Conservation (phyloP, 2,113 vertebrate species). For the Myotis lucifugus region DNA sequence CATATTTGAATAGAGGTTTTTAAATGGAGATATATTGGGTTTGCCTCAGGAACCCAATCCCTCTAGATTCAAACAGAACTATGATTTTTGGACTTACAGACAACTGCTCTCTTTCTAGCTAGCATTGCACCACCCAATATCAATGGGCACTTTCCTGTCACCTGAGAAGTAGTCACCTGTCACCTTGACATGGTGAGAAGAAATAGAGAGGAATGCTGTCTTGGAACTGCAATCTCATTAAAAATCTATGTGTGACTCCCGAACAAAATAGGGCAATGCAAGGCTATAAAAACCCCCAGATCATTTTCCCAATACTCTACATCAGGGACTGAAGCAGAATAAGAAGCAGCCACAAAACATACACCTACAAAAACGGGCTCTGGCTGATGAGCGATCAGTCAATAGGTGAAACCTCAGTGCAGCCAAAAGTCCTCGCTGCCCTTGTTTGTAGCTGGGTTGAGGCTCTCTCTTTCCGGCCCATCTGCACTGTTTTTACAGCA, state of each 20-base stretch:
- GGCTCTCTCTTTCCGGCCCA: conserved; percentile 67
- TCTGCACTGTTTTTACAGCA: conserved; percentile 79
- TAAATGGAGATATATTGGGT: not conserved
- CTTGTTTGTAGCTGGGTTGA: not conserved
- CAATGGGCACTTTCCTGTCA: not conserved
- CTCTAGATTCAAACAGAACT: not conserved
- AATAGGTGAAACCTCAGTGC: conserved; percentile 59
- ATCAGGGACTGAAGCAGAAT: conserved; percentile 52
- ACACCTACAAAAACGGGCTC: not conserved
- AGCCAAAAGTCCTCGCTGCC: conserved; percentile 59
- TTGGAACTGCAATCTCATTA: not conserved
- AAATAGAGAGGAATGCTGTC: not conserved
- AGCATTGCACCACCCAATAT: not conserved
- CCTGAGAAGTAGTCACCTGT: not conserved
- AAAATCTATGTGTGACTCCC: conserved; percentile 21
- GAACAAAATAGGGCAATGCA: conserved; percentile 44
- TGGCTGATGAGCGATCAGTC: conserved; percentile 56
- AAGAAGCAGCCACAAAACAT: conserved; percentile 51
- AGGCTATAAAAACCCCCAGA: conserved; percentile 75
- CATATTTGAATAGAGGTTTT: not conserved
- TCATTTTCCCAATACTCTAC: conserved; percentile 74
- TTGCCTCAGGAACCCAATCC: not conserved
- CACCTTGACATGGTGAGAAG: not conserved
- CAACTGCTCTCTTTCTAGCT: not conserved
- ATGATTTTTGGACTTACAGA: not conserved